Evolutionary conservation across 2,797 vertebrate genomes (phyloP), one percentile per base, ranked within the genome.

Genomic region (Chrysocyon brachyurus): DNA sequence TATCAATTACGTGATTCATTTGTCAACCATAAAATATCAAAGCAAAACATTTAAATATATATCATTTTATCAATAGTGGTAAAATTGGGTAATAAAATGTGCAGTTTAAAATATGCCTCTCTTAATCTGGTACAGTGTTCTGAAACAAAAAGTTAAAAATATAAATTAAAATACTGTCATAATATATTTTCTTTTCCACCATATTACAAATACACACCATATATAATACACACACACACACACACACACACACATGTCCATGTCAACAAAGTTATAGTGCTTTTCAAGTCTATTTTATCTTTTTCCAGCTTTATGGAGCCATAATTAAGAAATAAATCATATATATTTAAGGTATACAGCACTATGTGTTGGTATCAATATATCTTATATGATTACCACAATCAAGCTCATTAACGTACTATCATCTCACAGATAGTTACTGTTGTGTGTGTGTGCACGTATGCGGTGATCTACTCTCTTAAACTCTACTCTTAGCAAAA

Each of bases 221-320:
- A 63, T 56, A 28, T 0, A 54, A 77, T 31, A 63, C 19, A 16
- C 33, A n/a, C 26, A 61, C 40, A 40, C 36, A 16, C 31, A n/a
- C 26, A 10, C 15, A 33, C 77, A 49, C 24, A 6, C 54, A 14
- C 52, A 40, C 46, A 16, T 56, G 56, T 84, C 40, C 0, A 54
- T 81, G 91, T 36, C 8, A 22, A 70, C 2, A 66, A 75, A 72
- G 22, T 64, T 81, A 66, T 57, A 57, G 2, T 17, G 3, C 3
- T 88, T 92, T 90, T 12, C 46, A 66, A 94, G 49, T 83, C 85
- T 64, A 31, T 77, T 95, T 95, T 86, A 54, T 46, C 28, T 90
- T 40, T 93, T 28, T 61, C 54, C 9, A 52, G 40, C 12, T 33
- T 70, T 68, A 81, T 21, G 28, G 54, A 79, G 15, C 19, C 64